These are phyloP conservation scores for Choristoneura fumiferana DNA, from an alignment of 1,140 invertebrate species.

Conservation along the genomic window DNA sequence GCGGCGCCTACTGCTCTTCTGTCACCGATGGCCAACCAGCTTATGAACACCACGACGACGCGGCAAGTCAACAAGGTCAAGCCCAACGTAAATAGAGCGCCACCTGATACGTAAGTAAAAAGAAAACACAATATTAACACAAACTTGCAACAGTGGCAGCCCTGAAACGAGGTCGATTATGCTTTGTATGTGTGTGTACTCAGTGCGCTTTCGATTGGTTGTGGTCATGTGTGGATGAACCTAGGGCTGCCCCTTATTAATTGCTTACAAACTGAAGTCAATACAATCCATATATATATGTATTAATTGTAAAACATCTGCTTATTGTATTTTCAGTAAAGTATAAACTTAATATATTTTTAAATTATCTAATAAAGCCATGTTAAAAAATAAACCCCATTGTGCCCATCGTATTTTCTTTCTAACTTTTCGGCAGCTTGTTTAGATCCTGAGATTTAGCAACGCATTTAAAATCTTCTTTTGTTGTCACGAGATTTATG, in stretches of 20 bases:
- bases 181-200: conserved; percentile 17
- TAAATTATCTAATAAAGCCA: not conserved
- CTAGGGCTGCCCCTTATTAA: conserved; percentile 11
- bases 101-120: conserved; percentile 80
- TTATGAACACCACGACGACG: conserved; percentile 82
- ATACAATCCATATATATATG: not conserved
- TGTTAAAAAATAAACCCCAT: not conserved
- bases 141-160: not conserved
- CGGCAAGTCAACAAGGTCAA: conserved; percentile 93
- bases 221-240: conserved; percentile 17
- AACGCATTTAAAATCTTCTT: conserved; percentile 33
- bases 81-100: conserved; percentile 87
- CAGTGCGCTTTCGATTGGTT: conserved; percentile 16
- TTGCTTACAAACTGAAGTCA: not conserved
- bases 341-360: conserved; percentile 1
- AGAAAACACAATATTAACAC: not conserved
- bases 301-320: conserved; percentile 8
- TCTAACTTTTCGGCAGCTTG: conserved; percentile 20
- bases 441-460: conserved; percentile 49
- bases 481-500: conserved; percentile 23
- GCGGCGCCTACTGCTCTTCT: conserved; percentile 81
- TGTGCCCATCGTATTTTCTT: not conserved
- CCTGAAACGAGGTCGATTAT: conserved; percentile 6
- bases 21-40: conserved; percentile 79
- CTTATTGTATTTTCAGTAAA: not conserved